Evolutionary conservation across 2,888 invertebrate genomes (phyloP), one percentile per base, ranked within the genome.

Genomic region (Drosophila anomelani): DNA sequence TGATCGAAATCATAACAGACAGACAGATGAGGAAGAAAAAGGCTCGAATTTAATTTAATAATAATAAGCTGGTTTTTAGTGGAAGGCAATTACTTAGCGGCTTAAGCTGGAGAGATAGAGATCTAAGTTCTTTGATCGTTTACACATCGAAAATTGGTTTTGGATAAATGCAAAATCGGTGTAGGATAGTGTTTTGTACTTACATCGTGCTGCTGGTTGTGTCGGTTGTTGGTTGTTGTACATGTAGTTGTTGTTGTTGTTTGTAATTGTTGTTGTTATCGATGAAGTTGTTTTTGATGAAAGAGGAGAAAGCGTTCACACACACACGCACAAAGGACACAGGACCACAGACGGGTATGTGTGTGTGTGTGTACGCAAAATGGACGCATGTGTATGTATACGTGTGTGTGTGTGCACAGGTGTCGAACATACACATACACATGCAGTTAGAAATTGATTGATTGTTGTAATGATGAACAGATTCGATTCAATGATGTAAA

Each of bases 171-270:
- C 75, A 77, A 79, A 74, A 80, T 78, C 43, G 73, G 90, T 91
- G 86, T 87, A 81, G 82, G 82, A 80, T 81, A 72, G 90, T 90
- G 89, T 86, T 90, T 91, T 88, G 92, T 92, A 92, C 92, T 92
- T 92, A 92, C 92, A 92, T 92, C 92, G 91, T 92, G 92, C 92
- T 92, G 92, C 89, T 91, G 92, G 90, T 90, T 91, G 87, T 88
- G 88, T 85, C 66, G 73, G 51, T 88, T 82, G 85, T 87, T 82
- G 85, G 89, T 87, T 88, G 91, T 88, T 79, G 81, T 81, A 77
- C 82, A 81, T 74, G 66, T 75, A 51, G 62, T 68, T 69, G 43
- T 66, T 68, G 55, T 59, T 69, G 70, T 59, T 46, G 51, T 67
- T 67, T 69, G 56, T 60, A 69, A 60, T 71, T 53, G 56, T 67